Conservation (phyloP, 2,113 vertebrate genomes). For the Corythornis vintsioides region DNA sequence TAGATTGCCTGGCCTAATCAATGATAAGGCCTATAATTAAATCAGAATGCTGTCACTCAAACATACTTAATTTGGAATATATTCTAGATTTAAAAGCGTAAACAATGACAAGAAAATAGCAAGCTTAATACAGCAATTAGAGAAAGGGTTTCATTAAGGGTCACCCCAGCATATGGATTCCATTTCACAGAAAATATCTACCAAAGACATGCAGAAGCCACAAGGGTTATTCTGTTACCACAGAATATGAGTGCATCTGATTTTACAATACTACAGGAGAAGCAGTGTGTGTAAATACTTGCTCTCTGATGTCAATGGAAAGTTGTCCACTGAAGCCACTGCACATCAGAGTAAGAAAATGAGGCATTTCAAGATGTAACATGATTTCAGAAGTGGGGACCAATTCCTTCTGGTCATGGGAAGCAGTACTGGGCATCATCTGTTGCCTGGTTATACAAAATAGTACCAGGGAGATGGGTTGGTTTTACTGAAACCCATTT, state of each 20-base stretch:
- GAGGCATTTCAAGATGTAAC: not conserved
- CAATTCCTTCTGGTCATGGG: not conserved
- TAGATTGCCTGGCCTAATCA: conserved; percentile 57
- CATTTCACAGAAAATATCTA: conserved; percentile 41
- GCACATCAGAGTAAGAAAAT: not conserved
- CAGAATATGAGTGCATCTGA: not conserved
- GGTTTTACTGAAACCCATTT: not conserved
- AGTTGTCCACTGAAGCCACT: not conserved
- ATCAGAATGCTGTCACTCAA: conserved; percentile 61
- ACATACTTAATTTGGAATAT: conserved; percentile 61
- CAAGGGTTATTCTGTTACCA: not conserved
- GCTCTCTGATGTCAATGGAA: not conserved
- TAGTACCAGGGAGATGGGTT: not conserved
- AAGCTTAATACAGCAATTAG: conserved; percentile 58
- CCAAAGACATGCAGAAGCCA: conserved; percentile 32
- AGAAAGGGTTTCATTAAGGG: conserved; percentile 36
- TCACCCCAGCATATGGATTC: conserved; percentile 57
- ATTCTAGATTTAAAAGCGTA: conserved; percentile 50
- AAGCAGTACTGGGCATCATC: not conserved
- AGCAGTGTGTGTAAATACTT: not conserved
- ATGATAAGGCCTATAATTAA: conserved; percentile 47
- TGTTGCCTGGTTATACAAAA: not conserved
- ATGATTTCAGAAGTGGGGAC: not conserved
- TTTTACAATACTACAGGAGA: not conserved
- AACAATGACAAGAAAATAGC: conserved; percentile 63